phyloP scores from a whole-genome alignment of 2,797 vertebrate species.

The Sus cebifrons region DNA sequence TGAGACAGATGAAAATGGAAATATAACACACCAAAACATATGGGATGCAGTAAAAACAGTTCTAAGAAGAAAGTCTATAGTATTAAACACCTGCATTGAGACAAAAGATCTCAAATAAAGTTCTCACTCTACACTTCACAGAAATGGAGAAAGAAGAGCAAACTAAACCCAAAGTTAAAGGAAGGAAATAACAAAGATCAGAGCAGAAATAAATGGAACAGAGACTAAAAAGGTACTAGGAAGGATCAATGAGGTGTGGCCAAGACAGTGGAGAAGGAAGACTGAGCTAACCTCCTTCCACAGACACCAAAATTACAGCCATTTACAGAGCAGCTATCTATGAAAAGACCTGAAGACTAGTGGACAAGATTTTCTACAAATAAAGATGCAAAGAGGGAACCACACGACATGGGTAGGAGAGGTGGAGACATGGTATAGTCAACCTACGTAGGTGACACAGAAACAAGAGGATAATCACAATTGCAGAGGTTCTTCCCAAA shows the following conservation, averaged over 20 bases:
- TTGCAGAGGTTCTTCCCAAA: no score
- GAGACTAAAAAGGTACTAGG: not conserved
- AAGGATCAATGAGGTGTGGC: not conserved
- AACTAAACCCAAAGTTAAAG: not conserved
- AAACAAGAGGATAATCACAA: no score
- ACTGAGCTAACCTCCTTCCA: no score
- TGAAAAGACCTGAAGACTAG: no score
- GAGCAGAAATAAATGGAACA: not conserved
- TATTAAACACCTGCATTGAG: not conserved
- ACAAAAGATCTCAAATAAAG: not conserved
- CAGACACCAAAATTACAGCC: no score
- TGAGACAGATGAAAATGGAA: slow-evolving; percentile 29
- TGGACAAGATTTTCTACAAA: no score
- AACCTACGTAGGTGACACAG: no score
- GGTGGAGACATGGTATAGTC: no score
- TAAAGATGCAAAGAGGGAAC: no score
- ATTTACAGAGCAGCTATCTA: no score
- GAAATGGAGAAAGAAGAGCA: slow-evolving; percentile 14
- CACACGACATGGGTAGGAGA: no score
- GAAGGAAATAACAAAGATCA: not conserved
- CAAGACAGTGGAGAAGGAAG: no score
- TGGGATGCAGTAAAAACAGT: not conserved
- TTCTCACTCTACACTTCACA: not conserved
- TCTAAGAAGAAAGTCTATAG: not conserved
- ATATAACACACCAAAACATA: not conserved